Base-by-base conservation (phyloP, 2,113 vertebrate genomes). In the Myiozetetes cayanensis region DNA sequence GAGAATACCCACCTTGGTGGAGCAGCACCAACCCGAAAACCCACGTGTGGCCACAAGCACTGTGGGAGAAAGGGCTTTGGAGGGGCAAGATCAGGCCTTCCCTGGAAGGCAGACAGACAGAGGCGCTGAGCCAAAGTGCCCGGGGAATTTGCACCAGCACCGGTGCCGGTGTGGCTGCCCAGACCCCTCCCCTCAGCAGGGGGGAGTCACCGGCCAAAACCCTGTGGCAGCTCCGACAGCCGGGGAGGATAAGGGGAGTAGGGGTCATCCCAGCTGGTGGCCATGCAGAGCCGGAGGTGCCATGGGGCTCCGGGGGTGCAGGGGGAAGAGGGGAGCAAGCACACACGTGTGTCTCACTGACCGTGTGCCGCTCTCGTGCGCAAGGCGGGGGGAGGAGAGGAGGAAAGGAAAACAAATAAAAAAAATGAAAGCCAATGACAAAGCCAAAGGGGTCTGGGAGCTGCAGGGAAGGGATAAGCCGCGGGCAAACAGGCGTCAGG, bases 341-440 rank as follows among this genome's bases (percentile, higher is more conserved):
- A 71, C 52, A 49, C 9, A 3, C 6, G 2, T 10, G 23, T 55
- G 46, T n/a, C 35, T 18, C 28, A 14, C 72, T 41, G 41, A 70
- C 9, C 1, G 21, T 28, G 67, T 0, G 61, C 33, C 16, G 61
- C 37, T 58, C 55, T 52, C 3, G 20, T 2, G 56, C 0, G 0
- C 8, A 9, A 46, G 8, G 22, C 25, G 14, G 25, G 50, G 25
- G 12, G 49, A 27, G 49, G 20, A 31, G 24, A 20, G 21, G 35
- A 21, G n/a, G 24, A 22, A 19, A 22, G 25, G 14, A 47, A 84
- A 90, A 73, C 4, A 61, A 74, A 78, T 12, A 4, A 52, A 52
- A 61, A 41, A 53, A 41, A 50, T 13, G 52, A 56, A 92, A 87
- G 12, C 7, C 71, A 31, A 19, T 43, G 21, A 70, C 43, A 70